phyloP scores from a whole-genome alignment of 2,113 vertebrate genomes.

The Copsychus sechellarum region DNA sequence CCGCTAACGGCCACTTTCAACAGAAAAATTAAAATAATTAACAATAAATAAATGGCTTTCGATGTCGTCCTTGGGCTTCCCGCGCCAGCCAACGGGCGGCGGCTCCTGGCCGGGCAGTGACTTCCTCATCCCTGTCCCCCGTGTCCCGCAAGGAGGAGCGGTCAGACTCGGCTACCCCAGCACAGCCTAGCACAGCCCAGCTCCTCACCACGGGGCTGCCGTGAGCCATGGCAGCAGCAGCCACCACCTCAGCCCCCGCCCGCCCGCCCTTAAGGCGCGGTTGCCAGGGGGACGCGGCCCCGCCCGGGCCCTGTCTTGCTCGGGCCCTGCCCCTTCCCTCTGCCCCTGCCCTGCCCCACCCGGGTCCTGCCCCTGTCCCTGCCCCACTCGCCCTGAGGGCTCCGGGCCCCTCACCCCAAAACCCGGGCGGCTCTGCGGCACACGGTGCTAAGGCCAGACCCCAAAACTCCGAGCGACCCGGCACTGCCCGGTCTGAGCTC shows the following conservation, averaged over 20 bases:
- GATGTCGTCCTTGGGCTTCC: rapidly evolving
- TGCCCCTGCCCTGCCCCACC: background rate
- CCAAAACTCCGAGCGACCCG: rapidly evolving
- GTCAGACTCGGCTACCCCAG: rapidly evolving
- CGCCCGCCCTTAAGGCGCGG: background rate
- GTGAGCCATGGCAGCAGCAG: slow-evolving; percentile 20
- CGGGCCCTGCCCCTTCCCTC: too few species aligned
- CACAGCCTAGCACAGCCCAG: rapidly evolving
- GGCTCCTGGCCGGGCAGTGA: too few species aligned
- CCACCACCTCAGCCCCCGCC: rapidly evolving
- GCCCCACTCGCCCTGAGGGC: background rate
- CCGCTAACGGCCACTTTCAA: rapidly evolving
- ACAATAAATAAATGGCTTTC: too few species aligned
- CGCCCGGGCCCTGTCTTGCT: background rate
- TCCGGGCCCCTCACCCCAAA: rapidly evolving
- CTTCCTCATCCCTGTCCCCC: rapidly evolving
- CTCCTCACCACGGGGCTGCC: slow-evolving; percentile 67
- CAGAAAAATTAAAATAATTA: too few species aligned
- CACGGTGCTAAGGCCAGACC: rapidly evolving
- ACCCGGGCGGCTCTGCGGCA: rapidly evolving
- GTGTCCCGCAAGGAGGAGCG: rapidly evolving
- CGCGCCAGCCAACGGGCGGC: rapidly evolving
- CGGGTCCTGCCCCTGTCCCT: background rate
- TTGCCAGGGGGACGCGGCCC: background rate
- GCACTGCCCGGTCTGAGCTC: rapidly evolving